Evolutionary conservation across 2,113 vertebrate species (phyloP).

Genomic region (Oryzias woworae): DNA sequence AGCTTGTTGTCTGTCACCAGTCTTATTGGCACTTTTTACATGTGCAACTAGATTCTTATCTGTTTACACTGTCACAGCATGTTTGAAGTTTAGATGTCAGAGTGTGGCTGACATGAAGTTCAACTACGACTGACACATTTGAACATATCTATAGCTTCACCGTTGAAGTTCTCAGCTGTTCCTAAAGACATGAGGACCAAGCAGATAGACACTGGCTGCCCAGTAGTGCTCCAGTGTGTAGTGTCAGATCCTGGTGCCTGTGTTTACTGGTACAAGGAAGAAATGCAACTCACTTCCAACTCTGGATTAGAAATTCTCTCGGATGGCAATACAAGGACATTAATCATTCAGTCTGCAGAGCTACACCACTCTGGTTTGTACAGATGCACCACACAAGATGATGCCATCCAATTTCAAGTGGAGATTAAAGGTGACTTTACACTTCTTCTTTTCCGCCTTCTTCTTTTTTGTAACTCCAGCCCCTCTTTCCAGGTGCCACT

Average conservation of each 20-base stretch:
- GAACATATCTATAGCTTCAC: conserved; percentile 79
- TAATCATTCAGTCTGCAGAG: conserved; percentile 73
- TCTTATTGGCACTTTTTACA: conserved; percentile 29
- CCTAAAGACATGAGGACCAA: conserved; percentile 72
- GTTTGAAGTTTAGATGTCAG: conserved; percentile 24
- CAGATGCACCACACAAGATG: conserved; percentile 76
- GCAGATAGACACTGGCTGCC: conserved; percentile 66
- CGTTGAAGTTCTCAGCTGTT: conserved; percentile 77
- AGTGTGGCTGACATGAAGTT: conserved; percentile 35
- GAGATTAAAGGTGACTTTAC: conserved; percentile 80
- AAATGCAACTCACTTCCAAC: conserved; percentile 61
- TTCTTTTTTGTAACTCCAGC: conserved; percentile 45
- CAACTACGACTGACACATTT: conserved; percentile 53
- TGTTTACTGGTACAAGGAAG: conserved; percentile 79
- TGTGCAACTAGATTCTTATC: conserved; percentile 19
- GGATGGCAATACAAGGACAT: conserved; percentile 69
- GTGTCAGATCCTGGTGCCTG: conserved; percentile 71
- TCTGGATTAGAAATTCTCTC: conserved; percentile 70
- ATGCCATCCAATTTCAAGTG: conserved; percentile 79
- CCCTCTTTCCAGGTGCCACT: conserved; percentile 64
- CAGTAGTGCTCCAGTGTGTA: conserved; percentile 74
- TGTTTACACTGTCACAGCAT: conserved; percentile 39
- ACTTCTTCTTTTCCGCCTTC: conserved; percentile 58
- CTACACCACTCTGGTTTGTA: conserved; percentile 77
- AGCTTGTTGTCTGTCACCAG: conserved; percentile 34